Evolutionary conservation across 2,888 invertebrate species (phyloP).

Genomic region (Spialia ferax): DNA sequence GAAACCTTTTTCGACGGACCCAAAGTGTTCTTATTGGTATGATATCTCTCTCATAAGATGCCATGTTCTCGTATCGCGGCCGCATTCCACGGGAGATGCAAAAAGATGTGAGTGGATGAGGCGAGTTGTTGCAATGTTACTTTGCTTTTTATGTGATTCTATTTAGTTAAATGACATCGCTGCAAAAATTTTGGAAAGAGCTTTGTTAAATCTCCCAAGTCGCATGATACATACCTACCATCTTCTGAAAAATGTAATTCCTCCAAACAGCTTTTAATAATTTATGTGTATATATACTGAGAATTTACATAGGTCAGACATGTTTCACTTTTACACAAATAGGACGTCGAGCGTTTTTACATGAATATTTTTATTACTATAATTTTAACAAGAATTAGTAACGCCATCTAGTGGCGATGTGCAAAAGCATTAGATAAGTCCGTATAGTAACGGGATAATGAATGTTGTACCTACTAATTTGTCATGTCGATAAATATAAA

Average conservation of each 20-base stretch:
- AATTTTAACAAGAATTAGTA: background rate
- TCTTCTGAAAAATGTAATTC: no score
- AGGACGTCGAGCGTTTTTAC: no score
- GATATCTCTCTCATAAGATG: slow-evolving; percentile 40
- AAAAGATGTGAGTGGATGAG: slow-evolving; percentile 32
- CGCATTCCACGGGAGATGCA: slow-evolving; percentile 36
- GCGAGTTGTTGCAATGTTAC: slow-evolving; percentile 32
- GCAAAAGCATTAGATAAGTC: no score
- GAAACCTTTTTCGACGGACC: slow-evolving; percentile 31
- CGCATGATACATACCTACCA: no score
- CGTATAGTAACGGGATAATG: no score
- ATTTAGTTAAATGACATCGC: background rate
- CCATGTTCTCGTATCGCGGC: slow-evolving; percentile 37
- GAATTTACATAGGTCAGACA: no score
- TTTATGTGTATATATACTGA: no score
- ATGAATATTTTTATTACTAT: no score
- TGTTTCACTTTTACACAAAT: no score
- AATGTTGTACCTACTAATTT: no score
- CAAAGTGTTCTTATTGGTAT: slow-evolving; percentile 38
- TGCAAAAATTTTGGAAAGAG: background rate
- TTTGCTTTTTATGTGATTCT: slow-evolving; percentile 31
- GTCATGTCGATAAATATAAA: background rate
- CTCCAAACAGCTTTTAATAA: background rate
- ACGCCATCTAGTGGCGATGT: background rate
- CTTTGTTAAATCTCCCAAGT: no score